phyloP scores from a whole-genome alignment of 2,888 invertebrate species.

The Chouioia cunea region DNA sequence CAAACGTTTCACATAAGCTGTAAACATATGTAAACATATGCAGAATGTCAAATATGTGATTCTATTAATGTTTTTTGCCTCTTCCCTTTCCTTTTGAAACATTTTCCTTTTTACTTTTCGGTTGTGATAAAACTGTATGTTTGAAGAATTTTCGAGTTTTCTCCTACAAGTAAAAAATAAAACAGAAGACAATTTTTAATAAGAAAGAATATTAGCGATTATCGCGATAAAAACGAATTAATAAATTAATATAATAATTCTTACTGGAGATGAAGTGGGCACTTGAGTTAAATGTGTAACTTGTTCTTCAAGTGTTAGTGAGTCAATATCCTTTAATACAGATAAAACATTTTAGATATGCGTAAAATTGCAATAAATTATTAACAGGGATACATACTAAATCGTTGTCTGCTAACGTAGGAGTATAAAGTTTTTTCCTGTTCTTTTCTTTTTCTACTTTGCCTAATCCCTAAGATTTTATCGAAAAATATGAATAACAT shows the following conservation, averaged over 20 bases:
- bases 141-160: slow-evolving; percentile 40
- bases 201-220: not conserved
- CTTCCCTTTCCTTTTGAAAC: slow-evolving; percentile 28
- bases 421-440: slow-evolving; percentile 40
- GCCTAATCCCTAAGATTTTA: slow-evolving; percentile 13
- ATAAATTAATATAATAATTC: not conserved
- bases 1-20: no score
- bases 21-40: no score
- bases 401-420: slow-evolving; percentile 43
- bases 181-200: not conserved
- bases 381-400: slow-evolving; percentile 32
- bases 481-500: not conserved
- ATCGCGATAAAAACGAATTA: not conserved
- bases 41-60: no score
- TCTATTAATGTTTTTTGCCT: slow-evolving; percentile 12
- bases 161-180: slow-evolving; percentile 27
- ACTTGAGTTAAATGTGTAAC: slow-evolving; percentile 36
- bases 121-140: slow-evolving; percentile 18
- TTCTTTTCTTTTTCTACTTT: slow-evolving; percentile 24
- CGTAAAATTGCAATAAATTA: not conserved
- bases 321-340: slow-evolving; percentile 41
- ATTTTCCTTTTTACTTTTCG: slow-evolving; percentile 29
- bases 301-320: slow-evolving; percentile 41
- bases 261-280: slow-evolving; percentile 31
- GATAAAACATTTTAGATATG: not conserved